These are phyloP conservation scores for Drosophila fungiperda DNA, from an alignment of 2,888 invertebrate genomes.

Conservation along the genomic window DNA sequence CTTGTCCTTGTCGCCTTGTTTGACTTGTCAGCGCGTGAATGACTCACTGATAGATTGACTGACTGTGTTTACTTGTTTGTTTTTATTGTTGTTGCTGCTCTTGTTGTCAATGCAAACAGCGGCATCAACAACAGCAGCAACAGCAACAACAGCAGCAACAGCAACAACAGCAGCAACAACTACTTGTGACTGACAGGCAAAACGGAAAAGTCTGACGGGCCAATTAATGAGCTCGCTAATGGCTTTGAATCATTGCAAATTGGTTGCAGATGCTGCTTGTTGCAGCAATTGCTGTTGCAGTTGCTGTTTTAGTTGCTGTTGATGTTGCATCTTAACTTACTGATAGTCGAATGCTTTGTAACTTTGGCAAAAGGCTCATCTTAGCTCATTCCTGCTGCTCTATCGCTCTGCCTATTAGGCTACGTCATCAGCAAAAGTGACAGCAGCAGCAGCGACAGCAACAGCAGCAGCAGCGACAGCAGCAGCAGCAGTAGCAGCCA, in stretches of 20 bases:
- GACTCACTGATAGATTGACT: constrained; percentile 73
- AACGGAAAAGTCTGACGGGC: constrained; percentile 66
- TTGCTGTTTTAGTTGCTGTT: background rate
- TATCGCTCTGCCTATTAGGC: constrained; percentile 46
- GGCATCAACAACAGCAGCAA: constrained; percentile 16
- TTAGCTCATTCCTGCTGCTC: constrained; percentile 32
- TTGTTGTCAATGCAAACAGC: constrained; percentile 60
- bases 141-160: constrained; percentile 21
- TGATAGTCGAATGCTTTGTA: constrained; percentile 34
- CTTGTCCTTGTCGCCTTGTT: constrained; percentile 63
- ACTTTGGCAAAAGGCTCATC: constrained; percentile 22
- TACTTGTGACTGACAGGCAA: constrained; percentile 44
- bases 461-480: constrained; percentile 1
- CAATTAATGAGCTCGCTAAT: constrained; percentile 72
- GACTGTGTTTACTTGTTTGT: constrained; percentile 59
- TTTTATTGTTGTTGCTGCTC: constrained; percentile 29
- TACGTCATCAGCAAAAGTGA: constrained; percentile 43
- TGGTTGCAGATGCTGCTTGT: constrained; percentile 20
- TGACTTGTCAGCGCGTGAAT: constrained; percentile 74
- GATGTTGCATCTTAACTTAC: constrained; percentile 39
- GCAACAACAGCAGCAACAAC: background rate
- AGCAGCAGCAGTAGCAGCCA: background rate
- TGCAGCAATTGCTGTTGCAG: constrained; percentile 9
- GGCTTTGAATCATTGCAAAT: constrained; percentile 53
- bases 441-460: constrained; percentile 15